Evolutionary conservation across 2,888 invertebrate genomes (phyloP).

Genomic region (Cheilosia scutellata): DNA sequence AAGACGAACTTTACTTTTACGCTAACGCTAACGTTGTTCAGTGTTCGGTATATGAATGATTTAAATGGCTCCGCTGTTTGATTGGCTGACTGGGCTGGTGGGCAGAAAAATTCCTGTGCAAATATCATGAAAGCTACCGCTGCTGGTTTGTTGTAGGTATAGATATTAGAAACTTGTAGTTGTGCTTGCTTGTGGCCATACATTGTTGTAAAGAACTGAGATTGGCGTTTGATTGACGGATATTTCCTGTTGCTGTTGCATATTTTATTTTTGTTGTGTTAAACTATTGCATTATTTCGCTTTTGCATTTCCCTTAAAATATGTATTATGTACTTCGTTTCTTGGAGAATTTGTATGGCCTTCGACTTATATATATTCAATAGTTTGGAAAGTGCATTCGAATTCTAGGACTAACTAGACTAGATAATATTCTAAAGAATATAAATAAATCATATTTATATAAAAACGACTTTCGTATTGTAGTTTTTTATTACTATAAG

Average conservation of each 20-base stretch:
- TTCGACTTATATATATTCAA: constrained; percentile 24
- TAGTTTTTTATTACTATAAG: too few relatives aligned
- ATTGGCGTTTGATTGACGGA: constrained; percentile 83
- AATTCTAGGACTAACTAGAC: neutral
- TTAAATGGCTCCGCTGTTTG: constrained; percentile 61
- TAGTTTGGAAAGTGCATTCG: constrained; percentile 8
- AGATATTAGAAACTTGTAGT: constrained; percentile 46
- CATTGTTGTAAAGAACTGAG: constrained; percentile 75
- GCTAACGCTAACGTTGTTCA: constrained; percentile 51
- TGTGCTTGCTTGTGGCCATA: constrained; percentile 47
- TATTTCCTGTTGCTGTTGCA: constrained; percentile 83
- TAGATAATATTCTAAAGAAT: too few relatives aligned
- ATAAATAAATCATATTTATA: too few relatives aligned
- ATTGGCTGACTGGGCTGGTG: constrained; percentile 53
- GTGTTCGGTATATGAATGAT: constrained; percentile 64
- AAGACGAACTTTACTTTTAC: constrained; percentile 72
- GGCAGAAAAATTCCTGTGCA: constrained; percentile 57
- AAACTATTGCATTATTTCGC: constrained; percentile 43
- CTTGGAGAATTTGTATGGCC: constrained; percentile 4
- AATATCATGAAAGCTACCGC: constrained; percentile 39
- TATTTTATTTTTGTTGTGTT: constrained; percentile 78
- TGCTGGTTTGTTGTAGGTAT: neutral
- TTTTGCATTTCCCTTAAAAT: constrained; percentile 27
- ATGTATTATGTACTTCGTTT: neutral
- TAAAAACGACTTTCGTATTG: too few relatives aligned